Evolutionary conservation across 2,797 vertebrate genomes (phyloP), one percentile per base, ranked within the genome.

Genomic region (Ctenopoma multispine): DNA sequence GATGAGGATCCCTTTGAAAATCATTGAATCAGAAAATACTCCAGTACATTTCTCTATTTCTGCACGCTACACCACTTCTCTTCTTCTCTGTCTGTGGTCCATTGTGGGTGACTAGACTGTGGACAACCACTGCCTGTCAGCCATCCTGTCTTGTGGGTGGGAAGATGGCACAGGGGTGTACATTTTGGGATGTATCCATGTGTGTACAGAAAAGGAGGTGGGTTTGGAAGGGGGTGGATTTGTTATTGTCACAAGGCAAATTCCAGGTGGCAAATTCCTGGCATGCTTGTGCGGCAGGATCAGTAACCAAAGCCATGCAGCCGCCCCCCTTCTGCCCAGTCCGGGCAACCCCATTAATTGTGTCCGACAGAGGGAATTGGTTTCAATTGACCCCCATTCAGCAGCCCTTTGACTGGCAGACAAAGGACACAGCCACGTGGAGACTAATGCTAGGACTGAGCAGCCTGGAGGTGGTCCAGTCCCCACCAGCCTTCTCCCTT

Each of bases 381-480:
- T 93, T 95, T 93, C 91, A 92, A 92, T 93, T 94, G 93, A 94
- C 93, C 93, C 86, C 91, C 91, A 95, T 95, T 95, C 92, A 94
- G 86, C 65, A 56, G 86, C 70, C 80, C 86, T 91, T 94, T 95
- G 94, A 93, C 92, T 87, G 83, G 75, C 80, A 87, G 90, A 94
- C 94, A 95, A 95, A 94, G 84, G 92, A 89, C 92, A 93, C 91
- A 94, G 92, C 93, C 92, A 91, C 90, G 89, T 94, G 93, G 93
- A 93, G 91, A 93, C 92, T 94, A 94, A 95, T 91, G 93, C 92
- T 88, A 69, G 87, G 81, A 85, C 87, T 88, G 85, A 90, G 87
- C 86, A 89, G 87, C 90, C 87, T 85, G 80, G 87, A 92, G 90
- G 90, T 92, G 89, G 92, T 93, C 92, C 82, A 77, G 70, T 63